Evolutionary conservation across 1,140 invertebrate genomes (phyloP).

Genomic region (Drosophila sproati): DNA sequence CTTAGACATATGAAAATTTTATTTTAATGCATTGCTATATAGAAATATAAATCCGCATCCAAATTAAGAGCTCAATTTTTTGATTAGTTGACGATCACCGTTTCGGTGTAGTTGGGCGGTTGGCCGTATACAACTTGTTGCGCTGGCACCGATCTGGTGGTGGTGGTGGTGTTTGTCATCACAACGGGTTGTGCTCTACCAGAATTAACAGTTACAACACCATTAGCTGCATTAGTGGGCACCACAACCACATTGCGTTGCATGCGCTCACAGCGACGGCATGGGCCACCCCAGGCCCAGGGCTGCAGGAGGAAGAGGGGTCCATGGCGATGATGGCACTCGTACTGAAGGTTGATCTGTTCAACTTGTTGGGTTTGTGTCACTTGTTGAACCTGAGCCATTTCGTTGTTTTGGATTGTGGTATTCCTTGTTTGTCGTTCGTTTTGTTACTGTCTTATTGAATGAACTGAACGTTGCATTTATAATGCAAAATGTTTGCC

Average conservation of each 20-base stretch:
- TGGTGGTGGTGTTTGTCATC: slow-evolving; percentile 27
- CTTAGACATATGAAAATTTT: neutral
- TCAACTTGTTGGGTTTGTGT: slow-evolving; percentile 14
- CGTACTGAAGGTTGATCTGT: slow-evolving; percentile 54
- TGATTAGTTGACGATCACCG: neutral
- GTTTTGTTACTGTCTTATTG: slow-evolving; percentile 26
- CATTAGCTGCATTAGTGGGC: slow-evolving; percentile 18
- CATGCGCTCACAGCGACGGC: slow-evolving; percentile 62
- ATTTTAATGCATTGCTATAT: neutral
- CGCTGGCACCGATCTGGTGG: slow-evolving; percentile 8
- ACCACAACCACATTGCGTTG: slow-evolving; percentile 52
- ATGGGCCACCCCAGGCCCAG: slow-evolving; percentile 60
- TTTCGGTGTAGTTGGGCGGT: slow-evolving; percentile 5
- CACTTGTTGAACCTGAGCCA: slow-evolving; percentile 24
- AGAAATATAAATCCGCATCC: neutral
- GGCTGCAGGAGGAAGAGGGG: slow-evolving; percentile 33
- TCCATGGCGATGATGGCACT: slow-evolving; percentile 60
- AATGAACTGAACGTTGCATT: slow-evolving; percentile 1
- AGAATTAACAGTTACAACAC: slow-evolving; percentile 18
- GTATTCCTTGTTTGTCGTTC: slow-evolving; percentile 23
- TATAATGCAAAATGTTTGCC: slow-evolving; percentile 33
- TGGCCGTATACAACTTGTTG: neutral
- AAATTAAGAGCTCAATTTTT: neutral
- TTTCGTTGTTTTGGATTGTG: slow-evolving; percentile 5
- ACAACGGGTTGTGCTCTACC: slow-evolving; percentile 19